Evolutionary conservation across 2,888 invertebrate species (phyloP).

Genomic region (Agriotes lineatus): DNA sequence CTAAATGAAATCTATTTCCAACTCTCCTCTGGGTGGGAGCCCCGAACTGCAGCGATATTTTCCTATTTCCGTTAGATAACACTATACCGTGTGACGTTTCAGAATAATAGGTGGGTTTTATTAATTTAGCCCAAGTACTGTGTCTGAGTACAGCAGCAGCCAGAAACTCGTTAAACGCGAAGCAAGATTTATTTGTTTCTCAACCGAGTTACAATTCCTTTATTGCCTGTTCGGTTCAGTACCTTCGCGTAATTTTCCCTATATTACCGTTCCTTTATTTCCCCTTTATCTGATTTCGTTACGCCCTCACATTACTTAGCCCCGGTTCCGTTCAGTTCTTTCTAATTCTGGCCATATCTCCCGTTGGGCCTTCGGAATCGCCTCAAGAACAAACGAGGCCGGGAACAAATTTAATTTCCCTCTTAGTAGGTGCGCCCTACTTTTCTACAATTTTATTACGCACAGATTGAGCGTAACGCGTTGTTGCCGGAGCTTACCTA

Average conservation of each 20-base stretch:
- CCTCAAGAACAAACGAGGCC: constrained; percentile 18
- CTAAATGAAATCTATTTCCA: background rate
- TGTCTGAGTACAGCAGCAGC: background rate
- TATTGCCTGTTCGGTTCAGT: constrained; percentile 25
- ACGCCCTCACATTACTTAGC: constrained; percentile 24
- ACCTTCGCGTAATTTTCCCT: constrained; percentile 26
- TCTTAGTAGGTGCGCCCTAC: constrained; percentile 11
- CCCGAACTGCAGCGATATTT: too few species aligned
- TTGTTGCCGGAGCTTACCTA: background rate
- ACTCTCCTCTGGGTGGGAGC: too few species aligned
- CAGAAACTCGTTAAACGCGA: constrained; percentile 15
- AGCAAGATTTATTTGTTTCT: constrained; percentile 24
- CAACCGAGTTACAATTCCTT: constrained; percentile 19
- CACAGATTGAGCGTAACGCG: background rate
- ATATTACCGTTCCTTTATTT: constrained; percentile 31
- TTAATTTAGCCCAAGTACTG: background rate
- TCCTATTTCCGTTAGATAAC: background rate
- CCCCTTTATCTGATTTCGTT: constrained; percentile 26
- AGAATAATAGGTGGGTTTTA: background rate
- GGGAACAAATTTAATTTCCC: constrained; percentile 17
- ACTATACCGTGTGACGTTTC: background rate
- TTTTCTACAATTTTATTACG: constrained; percentile 13
- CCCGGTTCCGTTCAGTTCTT: constrained; percentile 15
- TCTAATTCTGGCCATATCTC: constrained; percentile 18
- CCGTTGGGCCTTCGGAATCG: background rate